Conservation (phyloP, 2,113 vertebrate species). For the Apeltes quadracus region DNA sequence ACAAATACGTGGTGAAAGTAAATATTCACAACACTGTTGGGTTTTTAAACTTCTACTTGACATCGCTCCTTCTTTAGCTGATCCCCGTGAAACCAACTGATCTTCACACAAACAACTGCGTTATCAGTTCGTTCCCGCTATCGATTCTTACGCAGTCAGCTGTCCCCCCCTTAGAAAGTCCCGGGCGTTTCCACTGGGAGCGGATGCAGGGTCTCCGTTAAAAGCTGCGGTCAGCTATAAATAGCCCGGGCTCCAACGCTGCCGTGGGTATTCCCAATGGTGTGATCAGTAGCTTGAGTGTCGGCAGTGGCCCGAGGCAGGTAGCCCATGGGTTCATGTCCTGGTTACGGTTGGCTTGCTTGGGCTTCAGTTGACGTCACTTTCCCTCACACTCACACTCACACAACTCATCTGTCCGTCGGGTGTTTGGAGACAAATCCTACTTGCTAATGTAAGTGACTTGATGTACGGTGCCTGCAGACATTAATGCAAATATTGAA, state of each 20-base stretch:
- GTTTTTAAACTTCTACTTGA: background rate
- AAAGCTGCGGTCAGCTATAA: conserved; percentile 42
- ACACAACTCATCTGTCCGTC: background rate
- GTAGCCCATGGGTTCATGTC: conserved; percentile 53
- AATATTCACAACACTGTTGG: too few relatives aligned
- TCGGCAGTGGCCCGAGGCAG: conserved; percentile 51
- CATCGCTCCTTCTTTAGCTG: background rate
- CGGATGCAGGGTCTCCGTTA: conserved; percentile 24
- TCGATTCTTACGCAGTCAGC: background rate
- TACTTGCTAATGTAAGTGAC: background rate
- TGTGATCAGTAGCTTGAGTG: conserved; percentile 51
- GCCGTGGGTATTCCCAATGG: conserved; percentile 45
- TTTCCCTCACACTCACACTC: conserved; percentile 4
- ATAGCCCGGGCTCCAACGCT: conserved; percentile 29
- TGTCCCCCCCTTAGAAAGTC: background rate
- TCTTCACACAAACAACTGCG: background rate
- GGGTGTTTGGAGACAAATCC: background rate
- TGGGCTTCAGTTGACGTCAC: conserved; percentile 32
- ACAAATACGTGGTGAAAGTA: too few relatives aligned
- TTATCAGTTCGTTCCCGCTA: background rate
- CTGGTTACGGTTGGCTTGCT: conserved; percentile 45
- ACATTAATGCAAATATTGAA: background rate
- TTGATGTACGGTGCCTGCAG: background rate
- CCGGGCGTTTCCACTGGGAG: conserved; percentile 10
- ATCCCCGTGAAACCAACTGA: background rate